phyloP scores from a whole-genome alignment of 2,888 invertebrate species.

The Drosophila ezoana region DNA sequence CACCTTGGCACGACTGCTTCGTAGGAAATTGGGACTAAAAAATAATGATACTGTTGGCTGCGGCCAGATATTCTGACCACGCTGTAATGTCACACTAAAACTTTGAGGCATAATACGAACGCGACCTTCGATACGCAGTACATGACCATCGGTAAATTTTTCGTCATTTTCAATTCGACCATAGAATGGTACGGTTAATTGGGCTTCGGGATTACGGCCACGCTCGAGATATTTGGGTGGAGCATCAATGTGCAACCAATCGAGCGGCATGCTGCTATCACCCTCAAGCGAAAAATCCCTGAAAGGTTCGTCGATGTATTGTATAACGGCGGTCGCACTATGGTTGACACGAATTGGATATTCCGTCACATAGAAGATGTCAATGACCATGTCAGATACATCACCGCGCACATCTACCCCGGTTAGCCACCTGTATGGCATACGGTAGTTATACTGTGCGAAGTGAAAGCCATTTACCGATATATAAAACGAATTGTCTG shows the following conservation, averaged over 20 bases:
- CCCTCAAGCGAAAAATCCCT: not conserved
- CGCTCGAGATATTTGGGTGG: constrained; percentile 11
- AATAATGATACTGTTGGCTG: constrained; percentile 89
- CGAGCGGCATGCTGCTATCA: not conserved
- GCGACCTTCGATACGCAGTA: constrained; percentile 86
- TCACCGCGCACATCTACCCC: constrained; percentile 87
- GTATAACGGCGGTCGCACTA: constrained; percentile 34
- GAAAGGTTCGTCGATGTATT: not conserved
- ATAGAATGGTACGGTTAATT: constrained; percentile 82
- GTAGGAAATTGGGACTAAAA: constrained; percentile 89
- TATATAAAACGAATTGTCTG: constrained; percentile 87
- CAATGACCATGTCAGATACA: constrained; percentile 86
- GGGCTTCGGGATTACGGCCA: not conserved
- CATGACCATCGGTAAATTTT: constrained; percentile 85
- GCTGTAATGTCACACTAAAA: constrained; percentile 90
- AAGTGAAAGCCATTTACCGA: constrained; percentile 90
- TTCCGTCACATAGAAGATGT: constrained; percentile 75
- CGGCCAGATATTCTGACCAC: constrained; percentile 88
- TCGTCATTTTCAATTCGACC: constrained; percentile 57
- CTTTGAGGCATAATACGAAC: constrained; percentile 90
- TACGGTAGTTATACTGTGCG: constrained; percentile 88
- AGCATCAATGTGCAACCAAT: constrained; percentile 27
- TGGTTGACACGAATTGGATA: constrained; percentile 71
- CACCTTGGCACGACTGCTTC: constrained; percentile 46
- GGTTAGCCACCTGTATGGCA: constrained; percentile 87